Percentiles rank a stretch among this genome's conserved stretches.
Conservation (phyloP, 2,797 vertebrate species). For the Sebastes hopkinsi region DNA sequence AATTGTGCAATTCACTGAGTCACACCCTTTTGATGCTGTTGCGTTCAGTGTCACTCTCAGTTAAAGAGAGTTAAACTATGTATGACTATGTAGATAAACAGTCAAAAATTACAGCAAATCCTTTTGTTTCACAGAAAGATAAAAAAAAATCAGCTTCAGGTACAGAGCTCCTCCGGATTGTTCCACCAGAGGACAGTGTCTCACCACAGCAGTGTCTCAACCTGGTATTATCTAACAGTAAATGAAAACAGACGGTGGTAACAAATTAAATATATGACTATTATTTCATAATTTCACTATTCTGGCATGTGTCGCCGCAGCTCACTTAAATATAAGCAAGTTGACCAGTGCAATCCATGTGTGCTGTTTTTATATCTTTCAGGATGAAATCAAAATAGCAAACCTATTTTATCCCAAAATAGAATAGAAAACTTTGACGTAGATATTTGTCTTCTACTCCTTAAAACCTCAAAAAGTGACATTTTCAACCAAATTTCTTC, state of each 20-base stretch:
- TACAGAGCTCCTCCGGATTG: not conserved
- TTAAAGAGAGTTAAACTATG: not conserved
- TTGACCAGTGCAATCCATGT: not conserved
- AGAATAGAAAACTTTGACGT: not conserved
- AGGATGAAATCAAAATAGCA: not conserved
- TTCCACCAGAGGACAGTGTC: slow-evolving; percentile 47
- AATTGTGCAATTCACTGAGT: not conserved
- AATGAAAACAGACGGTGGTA: not conserved
- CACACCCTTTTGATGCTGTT: not conserved
- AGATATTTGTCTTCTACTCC: not conserved
- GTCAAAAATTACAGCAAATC: not conserved
- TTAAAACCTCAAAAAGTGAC: not conserved
- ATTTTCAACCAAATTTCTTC: not conserved
- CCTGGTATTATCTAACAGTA: too few relatives aligned
- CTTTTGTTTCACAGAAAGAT: not conserved
- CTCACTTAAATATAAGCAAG: not conserved
- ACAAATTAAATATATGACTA: not conserved
- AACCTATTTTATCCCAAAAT: not conserved
- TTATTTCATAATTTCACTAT: not conserved
- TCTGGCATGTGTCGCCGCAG: not conserved
- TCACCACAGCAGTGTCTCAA: not conserved
- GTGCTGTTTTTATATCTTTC: not conserved
- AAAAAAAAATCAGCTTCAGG: not conserved
- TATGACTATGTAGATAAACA: not conserved
- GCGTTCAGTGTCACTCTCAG: not conserved